Base-by-base conservation (phyloP, 2,113 vertebrate species). In the Cairina moschata region DNA sequence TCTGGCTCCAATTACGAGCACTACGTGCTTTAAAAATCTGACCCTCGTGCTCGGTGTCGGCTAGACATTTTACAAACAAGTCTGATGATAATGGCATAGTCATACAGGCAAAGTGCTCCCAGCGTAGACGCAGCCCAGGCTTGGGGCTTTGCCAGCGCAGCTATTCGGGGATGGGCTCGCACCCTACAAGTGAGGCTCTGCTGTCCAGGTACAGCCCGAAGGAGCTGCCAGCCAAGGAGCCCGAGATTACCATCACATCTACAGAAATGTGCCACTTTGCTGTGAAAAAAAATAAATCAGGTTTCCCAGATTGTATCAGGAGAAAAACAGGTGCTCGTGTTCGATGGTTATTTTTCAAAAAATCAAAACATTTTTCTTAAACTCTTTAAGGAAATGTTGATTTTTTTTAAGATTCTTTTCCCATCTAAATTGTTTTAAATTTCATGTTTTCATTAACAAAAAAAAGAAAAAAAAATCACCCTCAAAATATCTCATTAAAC, bases 1-100 rank as follows among this genome's bases (percentile, higher is more conserved):
- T 92, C 93, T 96, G 96, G 69, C 95, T 94, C 77, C 90, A 96
- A 95, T 96, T 94, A 96, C 3, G n/a, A 60, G 80, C 38, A 2
- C 68, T 78, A 14, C 0, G 1, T 83, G 79, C 96, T 96, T 93
- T 95, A 95, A 91, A 93, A 95, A 76, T 50, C 86, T 89, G 96
- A 91, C 95, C 90, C 83, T 86, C 1, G 1, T 13, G 3, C 66
- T 56, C 86, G 13, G 77, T 18, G 88, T 62, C 6, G 28, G 86
- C 10, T 17, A 95, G 95, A 82, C 11, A 0, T 66, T 92, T 94
- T 79, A 80, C 93, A 87, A 92, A 91, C 58, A 82, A 83, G 72
- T 22, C 88, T 44, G 90, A 5, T 75, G 88, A 62, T 56, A 75
- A 59, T 38, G 68, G 92, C 69, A 79, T 68, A 91, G 83, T 69